Evolutionary conservation across 2,797 vertebrate genomes (phyloP).

Genomic region (Miichthys miiuy): DNA sequence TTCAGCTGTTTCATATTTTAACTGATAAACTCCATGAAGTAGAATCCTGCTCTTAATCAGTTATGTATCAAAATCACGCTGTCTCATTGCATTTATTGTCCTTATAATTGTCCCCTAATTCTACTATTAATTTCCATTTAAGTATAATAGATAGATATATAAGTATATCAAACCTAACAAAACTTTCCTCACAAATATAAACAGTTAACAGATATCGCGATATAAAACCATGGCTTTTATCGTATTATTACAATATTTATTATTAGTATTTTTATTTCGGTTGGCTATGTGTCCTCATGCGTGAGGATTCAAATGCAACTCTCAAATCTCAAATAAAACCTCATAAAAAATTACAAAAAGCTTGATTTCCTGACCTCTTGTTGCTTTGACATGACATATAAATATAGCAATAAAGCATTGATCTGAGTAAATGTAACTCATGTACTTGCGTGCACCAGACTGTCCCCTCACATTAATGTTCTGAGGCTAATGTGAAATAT

Average conservation of each 20-base stretch:
- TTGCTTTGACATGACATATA: not conserved
- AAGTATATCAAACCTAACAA: no score
- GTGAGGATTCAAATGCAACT: not conserved
- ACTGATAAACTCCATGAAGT: not conserved
- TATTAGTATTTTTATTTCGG: not conserved
- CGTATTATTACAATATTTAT: no score
- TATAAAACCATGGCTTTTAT: no score
- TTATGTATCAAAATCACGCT: not conserved
- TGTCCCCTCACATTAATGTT: slow-evolving; percentile 43
- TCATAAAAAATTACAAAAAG: slow-evolving; percentile 20
- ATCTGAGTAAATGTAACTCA: not conserved
- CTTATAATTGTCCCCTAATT: not conserved
- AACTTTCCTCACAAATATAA: no score
- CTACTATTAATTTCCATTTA: not conserved
- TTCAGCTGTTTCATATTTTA: not conserved
- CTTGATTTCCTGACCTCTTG: slow-evolving; percentile 10
- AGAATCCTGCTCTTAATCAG: not conserved
- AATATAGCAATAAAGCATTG: not conserved
- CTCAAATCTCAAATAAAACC: slow-evolving; percentile 9
- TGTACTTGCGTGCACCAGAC: slow-evolving; percentile 7
- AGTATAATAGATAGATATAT: no score
- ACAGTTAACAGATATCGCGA: no score
- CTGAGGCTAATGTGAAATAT: slow-evolving; percentile 31
- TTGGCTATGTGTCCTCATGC: not conserved
- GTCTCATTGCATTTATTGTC: not conserved